Conservation (phyloP, 2,888 invertebrate species). For the Tinea trinotella region DNA sequence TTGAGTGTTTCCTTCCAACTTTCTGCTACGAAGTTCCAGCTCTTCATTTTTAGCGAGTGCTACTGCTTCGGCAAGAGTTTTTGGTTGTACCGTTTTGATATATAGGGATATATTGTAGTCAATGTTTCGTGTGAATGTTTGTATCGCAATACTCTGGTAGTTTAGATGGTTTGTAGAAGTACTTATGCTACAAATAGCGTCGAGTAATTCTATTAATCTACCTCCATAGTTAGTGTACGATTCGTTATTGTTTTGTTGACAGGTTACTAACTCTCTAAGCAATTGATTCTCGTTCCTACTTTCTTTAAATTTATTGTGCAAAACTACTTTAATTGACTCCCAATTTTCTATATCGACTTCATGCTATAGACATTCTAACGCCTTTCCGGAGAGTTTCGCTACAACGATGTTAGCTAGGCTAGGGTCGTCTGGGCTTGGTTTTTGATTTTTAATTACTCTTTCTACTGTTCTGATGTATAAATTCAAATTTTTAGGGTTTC, state of each 20-base stretch:
- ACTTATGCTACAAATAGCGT: neutral
- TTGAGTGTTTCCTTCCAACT: neutral
- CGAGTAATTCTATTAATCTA: neutral
- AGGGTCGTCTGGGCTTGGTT: neutral
- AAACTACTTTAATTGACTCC: neutral
- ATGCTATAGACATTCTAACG: conserved; percentile 1
- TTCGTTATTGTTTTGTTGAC: neutral
- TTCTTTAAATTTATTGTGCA: neutral
- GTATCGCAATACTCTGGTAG: conserved; percentile 2
- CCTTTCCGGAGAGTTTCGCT: neutral
- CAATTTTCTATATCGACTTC: neutral
- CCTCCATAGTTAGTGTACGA: neutral
- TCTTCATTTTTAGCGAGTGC: conserved; percentile 6
- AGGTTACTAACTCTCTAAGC: neutral
- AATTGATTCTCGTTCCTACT: conserved; percentile 1
- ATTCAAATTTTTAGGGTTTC: conserved; percentile 14
- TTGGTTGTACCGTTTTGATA: neutral
- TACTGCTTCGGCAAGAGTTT: neutral
- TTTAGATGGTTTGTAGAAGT: neutral
- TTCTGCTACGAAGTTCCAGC: neutral
- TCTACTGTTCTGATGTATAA: conserved; percentile 8
- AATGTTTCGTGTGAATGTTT: conserved; percentile 1
- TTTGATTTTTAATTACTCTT: neutral
- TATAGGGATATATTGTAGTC: neutral
- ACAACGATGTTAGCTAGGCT: neutral